These are phyloP conservation scores for Brachionus paranguensis DNA, from an alignment of 1,140 invertebrate species.

Conservation along the genomic window DNA sequence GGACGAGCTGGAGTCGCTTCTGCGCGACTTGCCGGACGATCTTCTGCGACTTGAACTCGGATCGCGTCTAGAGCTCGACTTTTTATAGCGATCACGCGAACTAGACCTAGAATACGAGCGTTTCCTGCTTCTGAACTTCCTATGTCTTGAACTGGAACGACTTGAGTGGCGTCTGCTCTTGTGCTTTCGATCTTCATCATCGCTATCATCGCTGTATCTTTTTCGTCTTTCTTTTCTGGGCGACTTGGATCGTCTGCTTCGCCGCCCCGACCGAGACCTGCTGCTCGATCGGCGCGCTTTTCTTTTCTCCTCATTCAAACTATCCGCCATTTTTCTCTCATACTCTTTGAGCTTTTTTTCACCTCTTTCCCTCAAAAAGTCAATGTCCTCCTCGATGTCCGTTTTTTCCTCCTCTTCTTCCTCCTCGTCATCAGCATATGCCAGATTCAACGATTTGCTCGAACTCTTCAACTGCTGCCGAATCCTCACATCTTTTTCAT, in stretches of 20 bases:
- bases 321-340: not conserved
- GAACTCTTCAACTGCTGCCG: not conserved
- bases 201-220: not conserved
- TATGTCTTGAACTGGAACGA: not conserved
- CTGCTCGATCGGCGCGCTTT: not conserved
- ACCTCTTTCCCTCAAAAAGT: not conserved
- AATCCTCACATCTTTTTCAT: constrained; percentile 25
- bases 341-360: not conserved
- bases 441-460: not conserved
- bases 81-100: not conserved
- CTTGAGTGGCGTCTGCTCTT: not conserved
- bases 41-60: not conserved
- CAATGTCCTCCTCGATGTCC: constrained; percentile 14
- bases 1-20: not conserved
- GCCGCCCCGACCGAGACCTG: not conserved
- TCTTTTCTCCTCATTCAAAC: not conserved
- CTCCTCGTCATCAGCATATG: constrained; percentile 6
- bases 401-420: not conserved
- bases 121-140: not conserved
- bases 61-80: not conserved
- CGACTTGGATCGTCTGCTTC: not conserved
- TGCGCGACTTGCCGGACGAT: not conserved
- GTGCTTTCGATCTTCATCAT: not conserved
- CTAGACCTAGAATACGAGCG: not conserved
- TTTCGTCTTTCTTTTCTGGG: not conserved